Percentiles rank a stretch among this genome's conserved stretches.
Conservation (phyloP, 1,140 invertebrate species). For the Hyposmocoma kahamanoa region DNA sequence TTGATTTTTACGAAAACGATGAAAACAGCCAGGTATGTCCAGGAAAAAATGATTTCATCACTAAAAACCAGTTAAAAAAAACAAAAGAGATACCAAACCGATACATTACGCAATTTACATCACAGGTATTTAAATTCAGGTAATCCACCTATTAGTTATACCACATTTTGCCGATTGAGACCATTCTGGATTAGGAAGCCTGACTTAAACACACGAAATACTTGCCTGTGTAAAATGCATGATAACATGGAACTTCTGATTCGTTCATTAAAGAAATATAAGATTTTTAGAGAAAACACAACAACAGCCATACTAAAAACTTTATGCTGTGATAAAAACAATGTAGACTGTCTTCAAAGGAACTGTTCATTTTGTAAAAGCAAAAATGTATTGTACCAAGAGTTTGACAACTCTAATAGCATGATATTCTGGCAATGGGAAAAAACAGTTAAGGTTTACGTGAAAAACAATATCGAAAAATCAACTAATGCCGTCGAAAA, state of each 20-base stretch:
- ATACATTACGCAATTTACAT: background rate
- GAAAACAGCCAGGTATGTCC: background rate
- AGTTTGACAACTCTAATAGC: background rate
- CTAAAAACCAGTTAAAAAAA: constrained; percentile 4
- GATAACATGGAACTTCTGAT: background rate
- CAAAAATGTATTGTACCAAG: background rate
- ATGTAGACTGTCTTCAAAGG: background rate
- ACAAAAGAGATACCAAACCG: constrained; percentile 7
- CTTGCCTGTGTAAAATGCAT: constrained; percentile 4
- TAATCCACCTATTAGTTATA: background rate
- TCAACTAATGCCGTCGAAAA: background rate
- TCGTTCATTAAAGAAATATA: background rate
- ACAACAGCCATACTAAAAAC: background rate
- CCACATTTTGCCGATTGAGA: background rate
- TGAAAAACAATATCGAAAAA: background rate
- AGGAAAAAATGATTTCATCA: constrained; percentile 5
- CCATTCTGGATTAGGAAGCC: constrained; percentile 6
- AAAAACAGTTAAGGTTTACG: background rate
- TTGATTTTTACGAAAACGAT: constrained; percentile 4
- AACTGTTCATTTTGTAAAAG: background rate
- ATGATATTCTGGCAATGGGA: background rate
- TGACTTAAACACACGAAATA: background rate
- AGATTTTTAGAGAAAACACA: background rate
- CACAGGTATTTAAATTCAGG: background rate
- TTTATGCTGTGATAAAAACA: background rate